phyloP scores from a whole-genome alignment of 2,888 invertebrate species.

The Ischnura elegans region DNA sequence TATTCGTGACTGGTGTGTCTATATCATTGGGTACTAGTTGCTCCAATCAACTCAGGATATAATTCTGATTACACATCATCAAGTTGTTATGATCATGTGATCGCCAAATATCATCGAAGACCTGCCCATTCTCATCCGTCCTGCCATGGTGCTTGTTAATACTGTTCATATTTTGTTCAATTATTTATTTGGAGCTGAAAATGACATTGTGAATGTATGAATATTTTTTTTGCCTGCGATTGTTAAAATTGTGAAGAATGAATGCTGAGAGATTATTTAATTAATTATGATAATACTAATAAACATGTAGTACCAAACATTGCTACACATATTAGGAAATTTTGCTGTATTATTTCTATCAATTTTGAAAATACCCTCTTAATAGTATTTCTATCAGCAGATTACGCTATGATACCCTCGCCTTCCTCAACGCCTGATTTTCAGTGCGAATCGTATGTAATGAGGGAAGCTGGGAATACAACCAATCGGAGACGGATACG shows the following conservation, averaged over 20 bases:
- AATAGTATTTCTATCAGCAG: too few relatives aligned
- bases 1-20: neutral
- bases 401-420: too few relatives aligned
- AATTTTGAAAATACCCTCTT: too few relatives aligned
- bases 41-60: neutral
- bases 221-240: neutral
- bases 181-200: neutral
- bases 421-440: too few relatives aligned
- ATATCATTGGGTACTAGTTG: neutral
- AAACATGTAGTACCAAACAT: neutral
- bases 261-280: neutral
- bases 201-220: neutral
- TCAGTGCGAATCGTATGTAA: too few relatives aligned
- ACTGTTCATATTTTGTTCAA: neutral
- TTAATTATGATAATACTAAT: neutral
- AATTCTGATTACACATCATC: neutral
- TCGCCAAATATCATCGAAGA: neutral
- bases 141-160: constrained; percentile 5
- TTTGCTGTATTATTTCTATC: too few relatives aligned
- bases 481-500: too few relatives aligned
- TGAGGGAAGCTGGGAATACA: too few relatives aligned
- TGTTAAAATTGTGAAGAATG: neutral
- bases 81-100: neutral
- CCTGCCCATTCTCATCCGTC: neutral
- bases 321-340: too few relatives aligned